Conservation (phyloP, 2,797 vertebrate species). For the Etheostoma perlongum region DNA sequence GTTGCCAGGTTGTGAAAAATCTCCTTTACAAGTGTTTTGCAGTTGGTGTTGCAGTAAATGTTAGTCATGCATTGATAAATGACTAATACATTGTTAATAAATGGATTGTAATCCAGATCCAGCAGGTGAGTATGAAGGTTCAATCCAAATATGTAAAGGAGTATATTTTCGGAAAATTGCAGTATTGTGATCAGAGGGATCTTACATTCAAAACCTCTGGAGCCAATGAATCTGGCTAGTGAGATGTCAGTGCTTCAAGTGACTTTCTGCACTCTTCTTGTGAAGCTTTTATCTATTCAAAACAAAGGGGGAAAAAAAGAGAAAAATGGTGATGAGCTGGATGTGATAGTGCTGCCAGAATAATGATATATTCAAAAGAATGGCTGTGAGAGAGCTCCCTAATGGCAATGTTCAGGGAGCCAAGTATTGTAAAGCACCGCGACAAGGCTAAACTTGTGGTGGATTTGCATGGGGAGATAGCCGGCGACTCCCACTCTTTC, state of each 20-base stretch:
- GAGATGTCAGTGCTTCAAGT: slow-evolving; percentile 53
- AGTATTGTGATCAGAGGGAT: slow-evolving; percentile 18
- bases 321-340: slow-evolving; percentile 71
- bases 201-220: slow-evolving; percentile 35
- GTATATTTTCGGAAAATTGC: background rate
- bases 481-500: slow-evolving; percentile 70
- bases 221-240: slow-evolving; percentile 49
- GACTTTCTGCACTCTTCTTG: slow-evolving; percentile 61
- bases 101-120: background rate
- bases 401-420: slow-evolving; percentile 68
- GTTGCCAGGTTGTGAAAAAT: background rate
- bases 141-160: background rate
- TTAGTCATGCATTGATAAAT: background rate
- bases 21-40: background rate
- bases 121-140: background rate
- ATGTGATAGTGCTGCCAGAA: slow-evolving; percentile 72
- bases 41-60: background rate
- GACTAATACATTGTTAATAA: background rate
- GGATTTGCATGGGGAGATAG: slow-evolving; percentile 63
- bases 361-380: slow-evolving; percentile 81
- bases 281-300: slow-evolving; percentile 72
- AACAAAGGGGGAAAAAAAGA: slow-evolving; percentile 48
- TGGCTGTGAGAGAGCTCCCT: slow-evolving; percentile 70
- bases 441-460: slow-evolving; percentile 66
- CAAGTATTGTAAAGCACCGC: slow-evolving; percentile 60